Evolutionary conservation across 2,888 invertebrate species (phyloP).

Genomic region (Zele albiditarsus): DNA sequence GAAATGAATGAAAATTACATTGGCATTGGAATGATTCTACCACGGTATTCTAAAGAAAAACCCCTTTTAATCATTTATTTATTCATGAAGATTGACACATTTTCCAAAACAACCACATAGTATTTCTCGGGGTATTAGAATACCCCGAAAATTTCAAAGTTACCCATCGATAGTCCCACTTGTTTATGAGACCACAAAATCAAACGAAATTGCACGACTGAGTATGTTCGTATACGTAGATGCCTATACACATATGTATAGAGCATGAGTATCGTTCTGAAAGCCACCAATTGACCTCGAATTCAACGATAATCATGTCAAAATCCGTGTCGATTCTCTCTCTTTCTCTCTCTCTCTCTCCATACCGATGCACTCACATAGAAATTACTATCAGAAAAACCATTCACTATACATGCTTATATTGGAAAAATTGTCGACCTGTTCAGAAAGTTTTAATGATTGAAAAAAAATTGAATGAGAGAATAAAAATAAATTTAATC

Average conservation of each 20-base stretch:
- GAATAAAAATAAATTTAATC: not conserved
- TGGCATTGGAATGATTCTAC: too few relatives aligned
- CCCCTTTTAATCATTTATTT: too few relatives aligned
- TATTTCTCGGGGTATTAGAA: not conserved
- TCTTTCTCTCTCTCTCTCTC: not conserved
- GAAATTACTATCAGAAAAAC: not conserved
- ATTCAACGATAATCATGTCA: constrained; percentile 33
- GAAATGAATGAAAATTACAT: too few relatives aligned
- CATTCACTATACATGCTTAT: not conserved
- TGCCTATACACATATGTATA: not conserved
- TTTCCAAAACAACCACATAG: too few relatives aligned
- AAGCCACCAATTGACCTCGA: constrained; percentile 22
- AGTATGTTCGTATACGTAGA: not conserved
- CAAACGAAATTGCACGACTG: constrained; percentile 15
- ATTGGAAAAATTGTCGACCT: not conserved
- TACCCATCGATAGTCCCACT: constrained; percentile 18
- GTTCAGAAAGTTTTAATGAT: not conserved
- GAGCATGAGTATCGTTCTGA: not conserved
- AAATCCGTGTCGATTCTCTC: too few relatives aligned
- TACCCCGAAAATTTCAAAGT: constrained; percentile 3
- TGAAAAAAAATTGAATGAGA: not conserved
- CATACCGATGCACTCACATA: not conserved
- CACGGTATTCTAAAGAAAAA: too few relatives aligned
- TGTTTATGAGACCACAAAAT: constrained; percentile 6
- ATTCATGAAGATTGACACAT: too few relatives aligned